These are phyloP conservation scores for Ophion ventricosus DNA, from an alignment of 2,888 invertebrate genomes.

Conservation along the genomic window DNA sequence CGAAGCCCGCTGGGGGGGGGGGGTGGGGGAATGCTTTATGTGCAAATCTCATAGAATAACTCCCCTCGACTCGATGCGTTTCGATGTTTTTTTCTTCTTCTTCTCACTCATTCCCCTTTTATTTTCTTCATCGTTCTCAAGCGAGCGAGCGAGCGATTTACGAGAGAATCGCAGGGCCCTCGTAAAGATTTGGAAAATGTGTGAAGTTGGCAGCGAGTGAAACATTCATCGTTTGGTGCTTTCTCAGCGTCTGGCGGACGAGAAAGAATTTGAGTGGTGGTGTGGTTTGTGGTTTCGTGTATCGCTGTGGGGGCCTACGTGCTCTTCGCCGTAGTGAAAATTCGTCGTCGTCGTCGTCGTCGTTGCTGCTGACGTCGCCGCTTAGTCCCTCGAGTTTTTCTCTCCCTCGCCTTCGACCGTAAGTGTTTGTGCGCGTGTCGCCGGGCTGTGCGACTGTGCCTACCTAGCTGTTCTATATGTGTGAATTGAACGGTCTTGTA, in stretches of 20 bases:
- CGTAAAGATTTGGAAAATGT: constrained; percentile 10
- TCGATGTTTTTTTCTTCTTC: not conserved
- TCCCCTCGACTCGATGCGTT: constrained; percentile 3
- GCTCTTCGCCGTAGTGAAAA: constrained; percentile 51
- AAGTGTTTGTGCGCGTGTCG: constrained; percentile 58
- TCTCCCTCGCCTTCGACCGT: constrained; percentile 35
- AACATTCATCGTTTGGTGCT: not conserved
- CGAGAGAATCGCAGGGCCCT: not conserved
- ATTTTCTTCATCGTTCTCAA: not conserved
- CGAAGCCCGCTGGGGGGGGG: constrained; percentile 25
- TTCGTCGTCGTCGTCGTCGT: constrained; percentile 43
- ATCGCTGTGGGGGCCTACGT: constrained; percentile 50
- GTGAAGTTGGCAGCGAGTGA: constrained; percentile 7
- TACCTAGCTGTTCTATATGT: constrained; percentile 62
- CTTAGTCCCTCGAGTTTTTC: constrained; percentile 25
- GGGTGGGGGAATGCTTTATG: constrained; percentile 49
- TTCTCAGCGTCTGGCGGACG: constrained; percentile 11
- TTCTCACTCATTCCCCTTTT: not conserved
- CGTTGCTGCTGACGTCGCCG: constrained; percentile 34
- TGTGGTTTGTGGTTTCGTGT: constrained; percentile 40
- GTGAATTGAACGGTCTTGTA: constrained; percentile 61
- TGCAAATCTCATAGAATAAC: constrained; percentile 28
- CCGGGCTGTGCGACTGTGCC: constrained; percentile 55
- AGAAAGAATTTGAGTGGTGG: constrained; percentile 42
- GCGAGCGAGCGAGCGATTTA: not conserved